Evolutionary conservation across 2,113 vertebrate genomes (phyloP).

Genomic region (Ciconia boyciana): DNA sequence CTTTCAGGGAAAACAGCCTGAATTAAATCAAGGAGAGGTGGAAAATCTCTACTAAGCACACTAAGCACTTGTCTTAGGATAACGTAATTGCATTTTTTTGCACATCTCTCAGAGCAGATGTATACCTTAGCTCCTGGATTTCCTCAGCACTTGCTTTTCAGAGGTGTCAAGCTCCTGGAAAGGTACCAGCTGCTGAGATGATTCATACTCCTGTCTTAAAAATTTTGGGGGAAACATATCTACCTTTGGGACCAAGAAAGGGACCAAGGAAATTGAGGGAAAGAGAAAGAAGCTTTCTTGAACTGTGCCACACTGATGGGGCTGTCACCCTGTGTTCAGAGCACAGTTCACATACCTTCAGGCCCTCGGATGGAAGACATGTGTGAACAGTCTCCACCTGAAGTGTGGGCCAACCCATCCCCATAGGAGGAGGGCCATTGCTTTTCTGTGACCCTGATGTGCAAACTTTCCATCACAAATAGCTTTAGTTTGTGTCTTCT

Average conservation of each 20-base stretch:
- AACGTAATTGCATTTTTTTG: not conserved
- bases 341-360: not conserved
- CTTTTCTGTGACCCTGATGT: not conserved
- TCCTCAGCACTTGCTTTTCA: not conserved
- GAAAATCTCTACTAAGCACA: not conserved
- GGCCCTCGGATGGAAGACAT: too few species aligned
- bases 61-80: not conserved
- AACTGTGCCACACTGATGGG: not conserved
- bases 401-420: not conserved
- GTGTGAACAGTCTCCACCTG: not conserved
- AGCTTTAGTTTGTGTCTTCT: not conserved
- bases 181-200: not conserved
- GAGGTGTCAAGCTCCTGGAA: not conserved
- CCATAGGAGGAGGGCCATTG: not conserved
- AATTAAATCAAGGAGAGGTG: not conserved
- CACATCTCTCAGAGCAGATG: not conserved
- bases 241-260: not conserved
- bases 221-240: not conserved
- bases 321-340: not conserved
- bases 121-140: not conserved
- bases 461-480: not conserved
- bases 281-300: not conserved
- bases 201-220: not conserved
- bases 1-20: not conserved
- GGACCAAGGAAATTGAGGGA: not conserved